phyloP scores from a whole-genome alignment of 2,113 vertebrate genomes.

The Ginglymostoma cirratum region DNA sequence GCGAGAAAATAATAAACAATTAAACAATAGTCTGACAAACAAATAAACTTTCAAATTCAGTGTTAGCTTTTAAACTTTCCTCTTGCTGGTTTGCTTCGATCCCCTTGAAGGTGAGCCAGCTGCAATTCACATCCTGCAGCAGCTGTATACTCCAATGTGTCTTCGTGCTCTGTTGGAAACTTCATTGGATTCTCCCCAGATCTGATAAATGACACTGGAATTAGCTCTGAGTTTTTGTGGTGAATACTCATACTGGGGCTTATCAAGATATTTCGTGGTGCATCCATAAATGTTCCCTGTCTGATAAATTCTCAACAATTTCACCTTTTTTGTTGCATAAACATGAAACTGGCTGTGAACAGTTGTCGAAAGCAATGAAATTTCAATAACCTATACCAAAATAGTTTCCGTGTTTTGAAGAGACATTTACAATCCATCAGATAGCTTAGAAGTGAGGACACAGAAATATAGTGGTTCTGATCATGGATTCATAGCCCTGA shows the following conservation, averaged over 20 bases:
- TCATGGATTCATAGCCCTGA: not conserved
- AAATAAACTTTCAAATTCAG: not conserved
- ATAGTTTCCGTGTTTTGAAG: not conserved
- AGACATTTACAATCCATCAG: not conserved
- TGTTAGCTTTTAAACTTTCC: not conserved
- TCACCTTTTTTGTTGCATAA: not conserved
- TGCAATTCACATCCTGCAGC: not conserved
- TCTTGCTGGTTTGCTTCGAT: not conserved
- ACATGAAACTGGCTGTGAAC: not conserved
- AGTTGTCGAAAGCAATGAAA: not conserved
- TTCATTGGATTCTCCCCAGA: not conserved
- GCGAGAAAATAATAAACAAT: not conserved
- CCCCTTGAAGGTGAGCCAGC: not conserved
- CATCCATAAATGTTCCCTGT: not conserved
- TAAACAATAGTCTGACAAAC: not conserved
- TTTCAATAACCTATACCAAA: not conserved
- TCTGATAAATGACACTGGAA: slow-evolving; percentile 3
- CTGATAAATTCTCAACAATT: not conserved
- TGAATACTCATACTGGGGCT: not conserved
- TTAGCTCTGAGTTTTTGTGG: not conserved
- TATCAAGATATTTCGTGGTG: not conserved
- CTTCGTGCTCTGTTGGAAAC: not conserved
- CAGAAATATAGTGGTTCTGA: not conserved
- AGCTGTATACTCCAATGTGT: not conserved
- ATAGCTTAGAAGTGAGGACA: not conserved